Evolutionary conservation across 1,140 invertebrate species (phyloP).

Genomic region (Macrobrachium nipponense): DNA sequence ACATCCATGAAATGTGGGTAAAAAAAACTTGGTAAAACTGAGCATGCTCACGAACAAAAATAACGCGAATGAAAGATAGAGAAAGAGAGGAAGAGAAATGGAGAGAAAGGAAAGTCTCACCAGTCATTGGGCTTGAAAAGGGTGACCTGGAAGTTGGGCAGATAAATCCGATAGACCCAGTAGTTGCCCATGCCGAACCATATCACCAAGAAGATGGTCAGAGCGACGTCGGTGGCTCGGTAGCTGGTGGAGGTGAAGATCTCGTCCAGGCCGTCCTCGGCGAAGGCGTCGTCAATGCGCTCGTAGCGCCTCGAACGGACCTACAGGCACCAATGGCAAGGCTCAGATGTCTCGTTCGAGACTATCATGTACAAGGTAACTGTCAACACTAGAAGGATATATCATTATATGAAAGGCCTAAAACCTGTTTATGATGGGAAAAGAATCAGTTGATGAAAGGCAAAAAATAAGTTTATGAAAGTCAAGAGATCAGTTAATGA

Average conservation of each 20-base stretch:
- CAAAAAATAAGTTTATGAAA: too few relatives aligned
- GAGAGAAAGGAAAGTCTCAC: slow-evolving; percentile 9
- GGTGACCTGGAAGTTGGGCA: slow-evolving; percentile 77
- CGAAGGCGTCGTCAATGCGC: slow-evolving; percentile 72
- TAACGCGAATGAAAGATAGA: neutral
- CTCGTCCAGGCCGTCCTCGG: slow-evolving; percentile 67
- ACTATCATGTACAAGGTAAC: too few relatives aligned
- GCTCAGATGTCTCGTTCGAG: neutral
- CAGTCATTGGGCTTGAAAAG: slow-evolving; percentile 79
- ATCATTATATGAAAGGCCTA: too few relatives aligned
- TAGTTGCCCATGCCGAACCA: slow-evolving; percentile 85
- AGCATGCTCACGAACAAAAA: neutral
- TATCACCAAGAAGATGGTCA: slow-evolving; percentile 78
- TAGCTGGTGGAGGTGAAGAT: slow-evolving; percentile 66
- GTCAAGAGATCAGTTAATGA: too few relatives aligned
- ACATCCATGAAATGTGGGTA: too few relatives aligned
- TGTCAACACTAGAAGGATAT: too few relatives aligned
- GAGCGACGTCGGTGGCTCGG: slow-evolving; percentile 71
- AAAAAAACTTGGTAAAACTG: neutral
- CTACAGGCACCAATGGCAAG: neutral
- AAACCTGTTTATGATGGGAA: too few relatives aligned
- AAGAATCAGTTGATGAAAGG: too few relatives aligned
- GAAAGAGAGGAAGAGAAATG: neutral
- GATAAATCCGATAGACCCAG: slow-evolving; percentile 82
- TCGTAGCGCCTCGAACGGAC: slow-evolving; percentile 67